Conservation (phyloP, 2,888 invertebrate species). For the Clunio marinus region DNA sequence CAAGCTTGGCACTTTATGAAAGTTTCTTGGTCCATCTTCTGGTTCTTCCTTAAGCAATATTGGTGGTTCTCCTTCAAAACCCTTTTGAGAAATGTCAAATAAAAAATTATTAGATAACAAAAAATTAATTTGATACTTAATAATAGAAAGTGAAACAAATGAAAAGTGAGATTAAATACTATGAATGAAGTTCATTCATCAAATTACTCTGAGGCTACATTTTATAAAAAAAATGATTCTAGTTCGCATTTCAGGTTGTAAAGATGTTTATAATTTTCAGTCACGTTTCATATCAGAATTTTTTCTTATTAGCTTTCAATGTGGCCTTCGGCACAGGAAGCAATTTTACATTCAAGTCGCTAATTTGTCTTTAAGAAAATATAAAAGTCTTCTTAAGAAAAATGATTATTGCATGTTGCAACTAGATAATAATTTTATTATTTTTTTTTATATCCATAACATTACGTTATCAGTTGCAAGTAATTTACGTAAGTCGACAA, state of each 20-base stretch:
- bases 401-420: too few species aligned
- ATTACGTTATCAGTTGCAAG: too few species aligned
- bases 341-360: not conserved
- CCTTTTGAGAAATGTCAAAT: slow-evolving; percentile 33
- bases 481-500: too few species aligned
- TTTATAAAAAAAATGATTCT: not conserved
- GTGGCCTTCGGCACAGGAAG: slow-evolving; percentile 1
- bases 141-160: not conserved
- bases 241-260: too few species aligned
- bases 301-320: too few species aligned
- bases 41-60: slow-evolving; percentile 49
- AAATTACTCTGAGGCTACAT: not conserved
- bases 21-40: slow-evolving; percentile 66
- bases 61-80: slow-evolving; percentile 40
- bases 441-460: too few species aligned
- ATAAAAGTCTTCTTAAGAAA: too few species aligned
- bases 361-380: too few species aligned
- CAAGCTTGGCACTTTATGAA: slow-evolving; percentile 85
- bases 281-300: not conserved
- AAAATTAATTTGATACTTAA: not conserved
- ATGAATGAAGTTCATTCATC: slow-evolving; percentile 5
- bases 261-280: slow-evolving; percentile 9
- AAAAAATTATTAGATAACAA: not conserved
- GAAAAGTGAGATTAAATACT: not conserved
- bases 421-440: too few species aligned